phyloP scores from a whole-genome alignment of 2,113 vertebrate species.

The Puffinus mauretanicus region DNA sequence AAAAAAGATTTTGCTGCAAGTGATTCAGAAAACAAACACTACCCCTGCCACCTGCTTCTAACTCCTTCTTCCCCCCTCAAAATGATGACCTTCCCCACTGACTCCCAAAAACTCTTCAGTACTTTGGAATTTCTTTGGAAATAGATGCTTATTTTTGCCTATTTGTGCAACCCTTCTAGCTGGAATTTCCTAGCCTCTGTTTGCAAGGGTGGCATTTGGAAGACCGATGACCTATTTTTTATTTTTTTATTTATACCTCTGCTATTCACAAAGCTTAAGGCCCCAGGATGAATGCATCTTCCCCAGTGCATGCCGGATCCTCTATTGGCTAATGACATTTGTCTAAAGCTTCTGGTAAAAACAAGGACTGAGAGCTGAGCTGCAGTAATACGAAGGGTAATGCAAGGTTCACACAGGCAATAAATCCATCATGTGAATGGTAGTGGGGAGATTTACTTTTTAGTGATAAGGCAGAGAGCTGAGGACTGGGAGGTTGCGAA shows the following conservation, averaged over 20 bases:
- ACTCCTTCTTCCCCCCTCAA: neutral
- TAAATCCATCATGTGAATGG: neutral
- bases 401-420: neutral
- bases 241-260: neutral
- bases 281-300: neutral
- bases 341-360: neutral
- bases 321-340: neutral
- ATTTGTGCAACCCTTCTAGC: neutral
- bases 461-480: neutral
- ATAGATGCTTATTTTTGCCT: neutral
- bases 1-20: neutral
- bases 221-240: neutral
- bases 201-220: neutral
- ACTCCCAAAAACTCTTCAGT: neutral
- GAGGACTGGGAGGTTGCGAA: neutral
- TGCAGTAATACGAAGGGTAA: neutral
- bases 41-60: neutral
- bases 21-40: neutral
- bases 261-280: neutral
- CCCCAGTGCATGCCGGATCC: neutral
- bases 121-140: neutral
- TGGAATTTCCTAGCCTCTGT: neutral
- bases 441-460: neutral
- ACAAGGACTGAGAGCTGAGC: neutral
- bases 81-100: neutral